Conservation (phyloP, 2,888 invertebrate genomes). For the Podotricha telesiphe region DNA sequence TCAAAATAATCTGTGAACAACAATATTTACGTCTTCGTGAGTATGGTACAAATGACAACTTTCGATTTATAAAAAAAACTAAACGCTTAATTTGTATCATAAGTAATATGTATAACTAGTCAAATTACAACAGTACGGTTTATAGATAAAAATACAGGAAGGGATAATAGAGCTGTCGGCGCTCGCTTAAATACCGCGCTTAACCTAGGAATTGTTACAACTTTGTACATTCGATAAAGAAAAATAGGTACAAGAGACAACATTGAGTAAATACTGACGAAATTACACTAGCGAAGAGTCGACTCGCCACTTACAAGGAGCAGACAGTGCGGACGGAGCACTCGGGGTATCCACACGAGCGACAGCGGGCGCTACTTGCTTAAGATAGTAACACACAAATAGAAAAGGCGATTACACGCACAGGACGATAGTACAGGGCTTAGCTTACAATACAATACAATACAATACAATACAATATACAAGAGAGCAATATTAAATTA, state of each 20-base stretch:
- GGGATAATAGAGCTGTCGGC: slow-evolving; percentile 16
- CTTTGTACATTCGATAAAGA: too few relatives aligned
- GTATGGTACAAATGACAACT: slow-evolving; percentile 81
- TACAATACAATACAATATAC: slow-evolving; percentile 42
- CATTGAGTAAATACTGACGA: too few relatives aligned
- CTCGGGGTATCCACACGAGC: slow-evolving; percentile 41
- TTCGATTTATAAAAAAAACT: slow-evolving; percentile 77
- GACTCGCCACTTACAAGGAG: slow-evolving; percentile 53
- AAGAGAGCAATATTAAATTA: slow-evolving; percentile 37
- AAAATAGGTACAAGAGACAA: too few relatives aligned
- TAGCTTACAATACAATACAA: too few relatives aligned
- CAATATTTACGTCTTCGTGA: slow-evolving; percentile 73
- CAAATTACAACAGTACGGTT: slow-evolving; percentile 37
- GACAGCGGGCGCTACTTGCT: too few relatives aligned
- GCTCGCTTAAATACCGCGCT: slow-evolving; percentile 27
- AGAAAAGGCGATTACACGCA: slow-evolving; percentile 37
- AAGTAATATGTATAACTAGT: slow-evolving; percentile 41
- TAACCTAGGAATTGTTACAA: slow-evolving; percentile 47
- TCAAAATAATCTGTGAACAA: slow-evolving; percentile 81
- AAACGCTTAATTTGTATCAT: slow-evolving; percentile 59
- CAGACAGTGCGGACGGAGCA: slow-evolving; percentile 46
- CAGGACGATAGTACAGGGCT: slow-evolving; percentile 40
- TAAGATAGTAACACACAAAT: slow-evolving; percentile 39
- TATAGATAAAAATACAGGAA: slow-evolving; percentile 27
- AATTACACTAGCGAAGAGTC: slow-evolving; percentile 40